A percentile compares a stretch with the other conserved stretches of the same genome.
Evolutionary conservation across 2,113 vertebrate genomes (phyloP).

Genomic region (Malurus melanocephalus): DNA sequence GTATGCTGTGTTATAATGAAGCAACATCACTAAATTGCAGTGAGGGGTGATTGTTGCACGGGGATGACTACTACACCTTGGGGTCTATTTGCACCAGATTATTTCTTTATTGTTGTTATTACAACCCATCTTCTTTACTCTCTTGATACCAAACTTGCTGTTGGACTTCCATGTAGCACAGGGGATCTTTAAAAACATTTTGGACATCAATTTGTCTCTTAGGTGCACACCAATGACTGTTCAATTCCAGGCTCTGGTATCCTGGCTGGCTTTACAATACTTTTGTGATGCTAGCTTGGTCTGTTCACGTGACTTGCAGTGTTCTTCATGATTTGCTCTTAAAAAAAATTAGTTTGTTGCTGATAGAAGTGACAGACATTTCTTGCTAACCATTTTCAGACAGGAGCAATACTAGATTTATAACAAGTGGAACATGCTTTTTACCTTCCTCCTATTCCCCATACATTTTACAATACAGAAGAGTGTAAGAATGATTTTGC

Average conservation of each 20-base stretch:
- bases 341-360: conserved; percentile 11
- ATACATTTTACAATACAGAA: conserved; percentile 11
- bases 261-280: conserved; percentile 27
- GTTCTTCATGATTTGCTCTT: conserved; percentile 18
- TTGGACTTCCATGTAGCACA: conserved; percentile 60
- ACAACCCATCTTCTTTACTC: conserved; percentile 73
- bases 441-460: background rate
- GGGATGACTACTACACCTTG: conserved; percentile 76
- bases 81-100: conserved; percentile 80
- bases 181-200: conserved; percentile 56
- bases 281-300: conserved; percentile 6
- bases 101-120: conserved; percentile 81
- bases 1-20: conserved; percentile 74
- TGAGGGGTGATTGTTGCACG: conserved; percentile 76
- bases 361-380: conserved; percentile 20
- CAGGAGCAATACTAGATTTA: conserved; percentile 6
- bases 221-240: conserved; percentile 34
- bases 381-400: conserved; percentile 14
- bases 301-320: background rate
- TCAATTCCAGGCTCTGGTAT: conserved; percentile 38
- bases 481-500: conserved; percentile 6
- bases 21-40: conserved; percentile 77
- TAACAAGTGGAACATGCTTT: background rate
- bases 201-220: conserved; percentile 55
- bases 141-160: conserved; percentile 67